Evolutionary conservation across 2,113 vertebrate genomes (phyloP).

Genomic region (Hippocampus mohnikei): DNA sequence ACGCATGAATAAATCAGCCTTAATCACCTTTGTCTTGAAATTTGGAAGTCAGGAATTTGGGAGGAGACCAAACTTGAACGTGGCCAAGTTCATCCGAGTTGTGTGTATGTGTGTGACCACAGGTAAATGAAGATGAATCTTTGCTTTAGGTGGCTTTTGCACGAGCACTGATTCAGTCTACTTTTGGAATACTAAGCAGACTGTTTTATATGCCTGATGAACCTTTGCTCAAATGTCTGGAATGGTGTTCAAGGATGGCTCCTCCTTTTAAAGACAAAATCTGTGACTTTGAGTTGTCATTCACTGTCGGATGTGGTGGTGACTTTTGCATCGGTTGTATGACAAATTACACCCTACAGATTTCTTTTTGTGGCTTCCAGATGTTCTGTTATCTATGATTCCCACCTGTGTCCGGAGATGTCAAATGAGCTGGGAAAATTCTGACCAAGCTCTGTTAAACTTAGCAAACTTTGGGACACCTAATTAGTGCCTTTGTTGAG

Average conservation of each 20-base stretch:
- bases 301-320: constrained; percentile 61
- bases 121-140: background rate
- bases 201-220: constrained; percentile 22
- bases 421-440: constrained; percentile 69
- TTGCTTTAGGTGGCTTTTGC: constrained; percentile 26
- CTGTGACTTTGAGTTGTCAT: constrained; percentile 51
- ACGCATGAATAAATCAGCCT: constrained; percentile 63
- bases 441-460: constrained; percentile 67
- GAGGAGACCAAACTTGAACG: constrained; percentile 48
- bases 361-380: constrained; percentile 69
- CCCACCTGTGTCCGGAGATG: constrained; percentile 67
- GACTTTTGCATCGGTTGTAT: constrained; percentile 61
- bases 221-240: constrained; percentile 36
- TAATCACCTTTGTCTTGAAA: constrained; percentile 67
- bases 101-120: constrained; percentile 9
- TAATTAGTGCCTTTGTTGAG: constrained; percentile 66
- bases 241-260: constrained; percentile 28
- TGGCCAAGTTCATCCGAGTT: constrained; percentile 17
- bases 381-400: constrained; percentile 71
- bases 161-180: constrained; percentile 5
- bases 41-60: constrained; percentile 60
- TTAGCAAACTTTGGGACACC: constrained; percentile 68
- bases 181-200: constrained; percentile 17
- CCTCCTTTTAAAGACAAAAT: constrained; percentile 13
- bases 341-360: constrained; percentile 46